Evolutionary conservation across 2,113 vertebrate genomes (phyloP).

Genomic region (Gasterosteus aculeatus): DNA sequence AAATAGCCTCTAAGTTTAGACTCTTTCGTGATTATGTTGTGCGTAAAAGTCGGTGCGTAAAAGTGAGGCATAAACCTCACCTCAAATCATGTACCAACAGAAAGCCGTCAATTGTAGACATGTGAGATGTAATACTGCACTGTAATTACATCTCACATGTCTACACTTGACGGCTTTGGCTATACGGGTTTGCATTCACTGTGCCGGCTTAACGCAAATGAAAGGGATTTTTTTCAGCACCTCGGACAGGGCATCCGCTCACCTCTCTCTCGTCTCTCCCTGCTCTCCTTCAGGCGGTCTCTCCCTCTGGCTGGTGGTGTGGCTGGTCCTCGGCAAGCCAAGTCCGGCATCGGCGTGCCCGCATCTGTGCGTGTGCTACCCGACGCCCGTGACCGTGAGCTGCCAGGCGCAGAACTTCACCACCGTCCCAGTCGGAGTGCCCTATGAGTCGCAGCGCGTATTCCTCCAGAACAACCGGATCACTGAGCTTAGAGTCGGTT

Average conservation of each 20-base stretch:
- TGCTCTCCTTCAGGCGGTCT: constrained; percentile 78
- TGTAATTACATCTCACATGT: too few relatives aligned
- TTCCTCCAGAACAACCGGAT: constrained; percentile 99
- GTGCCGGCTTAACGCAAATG: background rate
- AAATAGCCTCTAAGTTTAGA: constrained; percentile 1
- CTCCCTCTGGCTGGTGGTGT: constrained; percentile 86
- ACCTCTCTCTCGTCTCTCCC: constrained; percentile 25
- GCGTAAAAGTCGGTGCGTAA: constrained; percentile 51
- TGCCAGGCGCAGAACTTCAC: constrained; percentile 99
- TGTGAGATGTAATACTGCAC: background rate
- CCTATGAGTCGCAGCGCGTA: constrained; percentile 91
- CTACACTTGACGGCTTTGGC: too few relatives aligned
- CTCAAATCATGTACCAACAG: background rate
- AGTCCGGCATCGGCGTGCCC: constrained; percentile 86
- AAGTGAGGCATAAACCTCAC: background rate
- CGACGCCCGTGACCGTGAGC: constrained; percentile 96
- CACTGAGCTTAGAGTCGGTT: constrained; percentile 90
- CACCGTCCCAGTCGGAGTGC: constrained; percentile 89
- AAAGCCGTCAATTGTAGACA: background rate
- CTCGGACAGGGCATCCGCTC: constrained; percentile 46
- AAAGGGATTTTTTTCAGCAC: background rate
- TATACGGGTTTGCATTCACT: background rate
- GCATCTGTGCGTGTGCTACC: constrained; percentile 94
- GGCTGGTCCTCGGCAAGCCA: constrained; percentile 86
- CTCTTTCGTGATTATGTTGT: constrained; percentile 10